Evolutionary conservation across 2,888 invertebrate species (phyloP), one percentile per base, ranked within the genome.

Genomic region (Agonopterix subpropinquella): DNA sequence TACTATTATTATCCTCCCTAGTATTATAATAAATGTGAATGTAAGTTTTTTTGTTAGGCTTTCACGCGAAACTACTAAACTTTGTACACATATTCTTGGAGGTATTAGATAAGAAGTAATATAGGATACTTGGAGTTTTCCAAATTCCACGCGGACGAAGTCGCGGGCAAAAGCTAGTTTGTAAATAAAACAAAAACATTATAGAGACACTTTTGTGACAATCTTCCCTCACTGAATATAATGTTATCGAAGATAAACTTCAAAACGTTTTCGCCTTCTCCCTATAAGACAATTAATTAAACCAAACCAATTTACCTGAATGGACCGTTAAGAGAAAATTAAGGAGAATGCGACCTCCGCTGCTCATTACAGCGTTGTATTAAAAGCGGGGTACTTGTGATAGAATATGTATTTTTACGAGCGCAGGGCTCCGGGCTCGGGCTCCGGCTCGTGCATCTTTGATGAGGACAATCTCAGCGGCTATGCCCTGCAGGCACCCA

Each of bases 361-460:
- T 77, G 76, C 80, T 84, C 83, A 85, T 86, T 88, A 86, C 73
- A 52, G 49, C 58, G 62, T 58, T 62, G 80, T 84, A 87, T 88
- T 88, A 88, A 88, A 87, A 80, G 88, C 79, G 66, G 66, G 65
- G 64, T 76, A 73, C 74, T 73, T 76, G 73, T 75, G 69, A 70
- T 84, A 81, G 78, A 88, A 86, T 88, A 88, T 88, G 86, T 81
- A 88, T 87, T 87, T 88, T 88, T 88, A 88, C 80, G 87, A 80
- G 75, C 43, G 11, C 10, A n/a, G 54, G 58, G 64, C 28, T 28
- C 28, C 28, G 28, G 18, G 18, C 18, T 7, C 58, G 77, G 78
- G 80, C 73, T 69, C 56, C 59, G 53, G 45, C 62, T 78, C 77
- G 60, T 88, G 81, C 79, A 88, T 80, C 68, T 87, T 88, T 87